phyloP scores from a whole-genome alignment of 2,113 vertebrate species.

The Gasterosteus nipponicus region DNA sequence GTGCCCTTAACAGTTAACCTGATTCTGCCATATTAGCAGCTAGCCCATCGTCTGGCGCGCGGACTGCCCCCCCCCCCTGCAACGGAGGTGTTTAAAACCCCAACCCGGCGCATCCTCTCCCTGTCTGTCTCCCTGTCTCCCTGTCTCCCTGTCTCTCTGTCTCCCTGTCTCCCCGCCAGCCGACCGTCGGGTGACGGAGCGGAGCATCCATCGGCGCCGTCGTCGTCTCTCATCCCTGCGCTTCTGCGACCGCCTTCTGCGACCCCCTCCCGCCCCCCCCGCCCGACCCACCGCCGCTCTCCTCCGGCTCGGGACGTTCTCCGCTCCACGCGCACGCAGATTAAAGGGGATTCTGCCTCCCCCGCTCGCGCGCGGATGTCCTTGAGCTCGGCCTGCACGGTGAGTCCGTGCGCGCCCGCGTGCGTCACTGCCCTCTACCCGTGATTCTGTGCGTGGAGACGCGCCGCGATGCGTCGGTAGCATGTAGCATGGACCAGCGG shows the following conservation, averaged over 20 bases:
- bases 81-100: slow-evolving; percentile 67
- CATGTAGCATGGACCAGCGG: not conserved
- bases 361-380: slow-evolving; percentile 75
- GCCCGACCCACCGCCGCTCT: slow-evolving; percentile 14
- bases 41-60: slow-evolving; percentile 18
- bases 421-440: slow-evolving; percentile 65
- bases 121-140: slow-evolving; percentile 29
- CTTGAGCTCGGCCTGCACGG: slow-evolving; percentile 81
- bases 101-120: slow-evolving; percentile 57
- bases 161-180: slow-evolving; percentile 36
- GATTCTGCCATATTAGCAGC: slow-evolving; percentile 39
- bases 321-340: slow-evolving; percentile 68
- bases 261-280: not conserved
- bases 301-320: slow-evolving; percentile 66
- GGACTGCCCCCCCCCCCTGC: slow-evolving; percentile 24
- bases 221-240: slow-evolving; percentile 63
- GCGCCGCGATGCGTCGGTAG: slow-evolving; percentile 10
- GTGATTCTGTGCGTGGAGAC: slow-evolving; percentile 31
- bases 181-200: slow-evolving; percentile 71
- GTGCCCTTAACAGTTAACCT: slow-evolving; percentile 32
- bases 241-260: slow-evolving; percentile 50
- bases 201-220: slow-evolving; percentile 69
- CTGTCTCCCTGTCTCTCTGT: slow-evolving; percentile 25
- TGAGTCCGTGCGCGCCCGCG: slow-evolving; percentile 64
- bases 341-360: slow-evolving; percentile 75